phyloP scores from a whole-genome alignment of 2,113 vertebrate genomes.

The western clawed frog (Xenopus tropicalis) region UCB_Xtro_10.0 CM004451.2:66573501-66574000 shows the following conservation, averaged over 20 bases:
- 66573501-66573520: no score
- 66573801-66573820: slow-evolving; percentile 84
- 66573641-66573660: slow-evolving; percentile 99
- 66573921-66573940: no score
- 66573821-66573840: slow-evolving; percentile 97
- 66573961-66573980: no score
- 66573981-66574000: no score
- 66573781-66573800: slow-evolving; percentile 99
- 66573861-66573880: neutral
- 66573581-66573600: slow-evolving; percentile 70
- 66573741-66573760: slow-evolving; percentile 99
- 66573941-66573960: no score
- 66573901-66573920: neutral
- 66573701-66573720: slow-evolving; percentile 99
- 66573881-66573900: neutral
- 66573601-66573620: slow-evolving; percentile 83
- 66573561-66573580: neutral
- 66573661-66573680: slow-evolving; percentile 99
- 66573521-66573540: no score
- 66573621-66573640: slow-evolving; percentile 97
- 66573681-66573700: slow-evolving; percentile 99
- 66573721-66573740: slow-evolving; percentile 99
- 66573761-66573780: slow-evolving; percentile 99
- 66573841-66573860: slow-evolving; percentile 22
- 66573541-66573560: neutral